Base-by-base conservation (phyloP, 2,888 invertebrate genomes). In the Trachelus troglodyta region DNA sequence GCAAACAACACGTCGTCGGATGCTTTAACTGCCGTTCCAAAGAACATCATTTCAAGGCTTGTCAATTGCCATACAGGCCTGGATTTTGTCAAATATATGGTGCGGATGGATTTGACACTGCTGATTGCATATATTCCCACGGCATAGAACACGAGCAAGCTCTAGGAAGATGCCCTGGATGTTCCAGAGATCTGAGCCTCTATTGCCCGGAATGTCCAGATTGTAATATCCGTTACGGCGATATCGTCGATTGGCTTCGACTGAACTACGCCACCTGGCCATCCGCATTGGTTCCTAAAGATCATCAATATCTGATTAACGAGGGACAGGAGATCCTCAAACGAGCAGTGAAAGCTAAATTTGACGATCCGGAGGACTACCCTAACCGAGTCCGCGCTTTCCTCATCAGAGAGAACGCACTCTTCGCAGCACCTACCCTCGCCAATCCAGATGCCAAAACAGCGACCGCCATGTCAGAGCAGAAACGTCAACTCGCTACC, bases 41-140 rank as follows among this genome's bases (percentile, higher is more conserved):
- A 12, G 76, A 75, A n/a, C 76, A 79, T 23, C 77, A 75, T 0
- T 78, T 69, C 56, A 73, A 34, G 30, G 75, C 75, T 9, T 78
- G 79, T 34, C 4, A 6, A 11, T n/a, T 79, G 1, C 79, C 78
- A 12, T 80, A 77, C 31, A 73, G 74, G 30, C 81, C 79, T 1
- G 81, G 69, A 34, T 76, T 76, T 15, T 76, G 76, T 30, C 69
- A 69, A 15, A 75, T 79, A 31, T 79, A 79, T 34, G 79, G 77
- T 11, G 79, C 80, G 15, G 80, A 80, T 3, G 80, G 80, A 2
- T 77, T 69, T 30, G 81, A 79, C 33, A 76, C 78, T 0, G 77
- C 23, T 11, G 80, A 79, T 12, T 81, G 81, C 34, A 69, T 77
- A 15, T 80, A 80, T 34, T 79, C 79, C 4, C 80, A 80, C 31